These are phyloP conservation scores for Mastigias papua DNA, from an alignment of 30 jellyfish, hydroid and myxozoan species.

Conservation along the genomic window DNA sequence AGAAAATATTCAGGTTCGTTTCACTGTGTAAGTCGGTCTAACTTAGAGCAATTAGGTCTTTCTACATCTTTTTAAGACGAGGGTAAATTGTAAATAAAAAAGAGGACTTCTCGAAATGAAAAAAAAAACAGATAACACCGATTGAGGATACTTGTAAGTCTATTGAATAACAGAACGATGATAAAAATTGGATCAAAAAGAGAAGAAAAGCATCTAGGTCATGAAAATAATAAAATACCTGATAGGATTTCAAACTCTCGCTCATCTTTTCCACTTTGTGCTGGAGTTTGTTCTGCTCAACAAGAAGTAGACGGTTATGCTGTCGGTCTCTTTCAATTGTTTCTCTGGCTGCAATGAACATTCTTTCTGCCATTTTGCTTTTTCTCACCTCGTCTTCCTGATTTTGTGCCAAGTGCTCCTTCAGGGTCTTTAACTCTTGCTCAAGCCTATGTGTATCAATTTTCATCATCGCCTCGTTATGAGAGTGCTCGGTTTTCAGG, in stretches of 20 bases:
- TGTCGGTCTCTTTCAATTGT: conserved; percentile 93
- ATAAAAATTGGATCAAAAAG: too few relatives aligned
- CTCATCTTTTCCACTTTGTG: conserved; percentile 90
- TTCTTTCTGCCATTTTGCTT: conserved; percentile 69
- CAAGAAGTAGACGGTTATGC: conserved; percentile 82
- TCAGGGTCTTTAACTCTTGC: conserved; percentile 69
- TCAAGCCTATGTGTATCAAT: conserved; percentile 72
- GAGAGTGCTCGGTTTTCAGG: conserved; percentile 63
- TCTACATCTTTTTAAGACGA: too few relatives aligned
- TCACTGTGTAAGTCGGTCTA: too few relatives aligned
- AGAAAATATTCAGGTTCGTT: too few relatives aligned
- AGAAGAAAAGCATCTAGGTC: too few relatives aligned
- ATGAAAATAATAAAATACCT: conserved; percentile 52
- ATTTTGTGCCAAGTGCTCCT: conserved; percentile 66
- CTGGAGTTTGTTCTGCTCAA: conserved; percentile 90
- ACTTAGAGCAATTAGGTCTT: too few relatives aligned
- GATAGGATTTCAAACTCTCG: conserved; percentile 88
- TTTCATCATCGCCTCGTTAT: conserved; percentile 65
- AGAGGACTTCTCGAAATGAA: too few relatives aligned
- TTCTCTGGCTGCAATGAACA: conserved; percentile 79
- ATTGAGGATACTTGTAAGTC: too few relatives aligned
- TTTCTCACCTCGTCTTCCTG: conserved; percentile 63
- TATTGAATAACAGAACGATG: too few relatives aligned
- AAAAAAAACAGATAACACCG: too few relatives aligned
- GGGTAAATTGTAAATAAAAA: too few relatives aligned